A percentile compares a stretch with the other conserved stretches of the same genome.
phyloP scores from a whole-genome alignment of 2,113 vertebrate species.

The Lota lota region DNA sequence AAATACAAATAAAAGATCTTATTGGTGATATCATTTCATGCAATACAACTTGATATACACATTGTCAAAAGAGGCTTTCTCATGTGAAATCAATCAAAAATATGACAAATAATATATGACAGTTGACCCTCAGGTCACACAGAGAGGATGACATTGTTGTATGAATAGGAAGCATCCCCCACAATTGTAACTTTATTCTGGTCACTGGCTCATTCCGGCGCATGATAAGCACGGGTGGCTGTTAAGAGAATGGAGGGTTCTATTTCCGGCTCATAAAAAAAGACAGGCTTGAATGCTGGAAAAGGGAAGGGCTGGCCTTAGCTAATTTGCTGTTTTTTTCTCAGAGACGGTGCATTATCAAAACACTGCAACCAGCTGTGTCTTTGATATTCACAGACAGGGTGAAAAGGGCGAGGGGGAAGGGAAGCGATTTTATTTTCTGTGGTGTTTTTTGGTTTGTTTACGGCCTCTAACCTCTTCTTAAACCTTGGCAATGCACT shows the following conservation, averaged over 20 bases:
- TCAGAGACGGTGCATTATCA: conserved; percentile 79
- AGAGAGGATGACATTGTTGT: conserved; percentile 39
- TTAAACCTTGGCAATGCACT: too few relatives aligned
- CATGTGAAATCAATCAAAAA: conserved; percentile 50
- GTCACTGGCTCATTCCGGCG: conserved; percentile 45
- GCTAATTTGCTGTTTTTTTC: conserved; percentile 91
- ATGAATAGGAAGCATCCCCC: conserved; percentile 47
- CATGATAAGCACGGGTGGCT: conserved; percentile 67
- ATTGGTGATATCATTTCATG: conserved; percentile 54
- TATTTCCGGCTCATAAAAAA: conserved; percentile 73
- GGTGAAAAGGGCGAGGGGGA: conserved; percentile 42
- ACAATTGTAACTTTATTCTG: conserved; percentile 66
- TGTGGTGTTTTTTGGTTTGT: too few relatives aligned
- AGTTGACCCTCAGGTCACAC: conserved; percentile 54
- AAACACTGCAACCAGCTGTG: conserved; percentile 88
- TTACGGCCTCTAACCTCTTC: too few relatives aligned
- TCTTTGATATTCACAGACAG: conserved; percentile 86
- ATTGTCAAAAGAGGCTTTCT: conserved; percentile 41
- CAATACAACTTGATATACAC: conserved; percentile 16
- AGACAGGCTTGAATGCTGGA: conserved; percentile 64
- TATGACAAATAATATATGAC: conserved; percentile 65
- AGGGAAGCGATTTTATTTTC: conserved; percentile 39
- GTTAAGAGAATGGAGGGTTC: conserved; percentile 59
- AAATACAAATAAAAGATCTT: conserved; percentile 7
- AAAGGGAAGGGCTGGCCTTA: conserved; percentile 71